These are phyloP conservation scores for Trimorus sp. DNA, from an alignment of 2,888 invertebrate species.

Conservation along the genomic window DNA sequence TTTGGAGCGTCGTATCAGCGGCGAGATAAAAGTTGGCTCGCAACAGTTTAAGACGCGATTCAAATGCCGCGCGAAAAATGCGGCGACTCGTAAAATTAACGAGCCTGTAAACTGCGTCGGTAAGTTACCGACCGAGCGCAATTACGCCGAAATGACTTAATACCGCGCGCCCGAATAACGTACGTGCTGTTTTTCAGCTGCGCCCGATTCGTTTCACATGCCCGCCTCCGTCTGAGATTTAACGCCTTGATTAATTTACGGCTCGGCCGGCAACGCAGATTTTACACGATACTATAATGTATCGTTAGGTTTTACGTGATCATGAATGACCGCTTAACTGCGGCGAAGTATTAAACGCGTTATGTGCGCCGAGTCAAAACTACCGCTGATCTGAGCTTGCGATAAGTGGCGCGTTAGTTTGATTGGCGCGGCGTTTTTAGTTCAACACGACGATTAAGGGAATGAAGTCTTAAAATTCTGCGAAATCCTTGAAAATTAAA, in stretches of 20 bases:
- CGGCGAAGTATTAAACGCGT: too few relatives aligned
- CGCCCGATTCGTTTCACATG: conserved; percentile 7
- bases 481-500: too few relatives aligned
- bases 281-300: conserved; percentile 9
- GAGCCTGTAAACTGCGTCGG: conserved; percentile 35
- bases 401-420: too few relatives aligned
- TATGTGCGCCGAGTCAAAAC: too few relatives aligned
- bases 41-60: conserved; percentile 18
- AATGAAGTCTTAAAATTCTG: too few relatives aligned
- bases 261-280: conserved; percentile 29
- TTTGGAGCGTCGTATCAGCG: conserved; percentile 10
- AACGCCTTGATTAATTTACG: conserved; percentile 34
- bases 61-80: conserved; percentile 6
- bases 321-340: too few relatives aligned
- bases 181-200: conserved; percentile 11
- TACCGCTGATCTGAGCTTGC: too few relatives aligned
- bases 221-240: conserved; percentile 17
- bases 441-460: too few relatives aligned
- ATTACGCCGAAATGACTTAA: conserved; percentile 33
- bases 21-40: conserved; percentile 32
- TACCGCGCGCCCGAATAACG: conserved; percentile 26
- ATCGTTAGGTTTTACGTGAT: conserved; percentile 1
- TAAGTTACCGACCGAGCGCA: conserved; percentile 17
- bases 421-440: too few relatives aligned
- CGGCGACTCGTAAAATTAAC: conserved; percentile 17